Percentiles rank a stretch among this genome's conserved stretches.
Evolutionary conservation across 2,888 invertebrate genomes (phyloP).

Genomic region (Sinelater perroti): DNA sequence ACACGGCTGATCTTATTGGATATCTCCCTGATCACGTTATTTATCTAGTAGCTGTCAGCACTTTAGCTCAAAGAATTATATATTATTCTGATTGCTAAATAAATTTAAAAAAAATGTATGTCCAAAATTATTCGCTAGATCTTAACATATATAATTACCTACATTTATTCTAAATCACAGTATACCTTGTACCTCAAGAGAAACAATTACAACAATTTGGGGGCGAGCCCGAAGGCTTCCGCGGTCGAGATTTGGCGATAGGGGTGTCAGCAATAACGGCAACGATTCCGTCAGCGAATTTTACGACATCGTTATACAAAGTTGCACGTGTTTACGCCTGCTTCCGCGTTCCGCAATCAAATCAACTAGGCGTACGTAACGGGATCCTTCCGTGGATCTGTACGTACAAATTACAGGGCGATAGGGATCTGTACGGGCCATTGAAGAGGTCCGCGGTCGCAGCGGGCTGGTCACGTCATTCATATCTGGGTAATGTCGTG

Average conservation of each 20-base stretch:
- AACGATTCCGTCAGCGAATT: conserved; percentile 31
- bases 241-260: conserved; percentile 18
- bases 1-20: too few species aligned
- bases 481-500: conserved; percentile 62
- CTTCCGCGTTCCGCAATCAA: conserved; percentile 35
- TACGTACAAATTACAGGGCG: conserved; percentile 39
- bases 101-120: too few species aligned
- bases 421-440: conserved; percentile 38
- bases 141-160: too few species aligned
- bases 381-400: conserved; percentile 34
- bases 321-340: conserved; percentile 36
- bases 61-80: too few species aligned
- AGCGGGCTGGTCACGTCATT: conserved; percentile 59
- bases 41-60: too few species aligned
- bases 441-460: conserved; percentile 38
- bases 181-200: too few species aligned
- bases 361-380: conserved; percentile 37
- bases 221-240: neutral
- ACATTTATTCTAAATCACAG: too few species aligned
- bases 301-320: conserved; percentile 34
- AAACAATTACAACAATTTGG: too few species aligned
- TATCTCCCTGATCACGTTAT: too few species aligned
- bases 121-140: too few species aligned
- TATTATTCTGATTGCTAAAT: too few species aligned
- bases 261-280: conserved; percentile 18